Base-by-base conservation (phyloP, 64 coral and sea anemone species). In the Stichodactyla helianthus region DNA sequence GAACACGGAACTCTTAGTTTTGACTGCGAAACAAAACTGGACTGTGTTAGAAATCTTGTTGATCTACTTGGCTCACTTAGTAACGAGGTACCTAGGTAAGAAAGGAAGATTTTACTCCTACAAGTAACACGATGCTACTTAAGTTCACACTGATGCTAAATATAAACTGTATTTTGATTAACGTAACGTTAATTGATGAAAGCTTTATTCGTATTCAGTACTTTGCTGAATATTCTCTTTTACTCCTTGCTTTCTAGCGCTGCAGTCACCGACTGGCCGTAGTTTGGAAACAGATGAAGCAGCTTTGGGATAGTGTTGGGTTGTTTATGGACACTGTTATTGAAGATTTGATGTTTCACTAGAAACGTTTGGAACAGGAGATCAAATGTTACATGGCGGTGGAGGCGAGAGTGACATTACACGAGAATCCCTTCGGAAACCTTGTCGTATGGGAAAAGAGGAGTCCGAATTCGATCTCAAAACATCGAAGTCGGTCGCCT, bases 131-230 rank as follows among this genome's bases (percentile, higher is more conserved):
- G 51, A 87, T 82, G 84, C n/a, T 81, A 55, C 86, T 85, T 9
- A 68, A 53, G 76, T 59, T 86, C 70, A 80, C 53, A 59, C 84
- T 92, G 83, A 82, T 95, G 87, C 93, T 95, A 95, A 92, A 95
- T 95, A 95, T 95, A 95, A 93, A 90, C 94, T 88, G 84, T 89
- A 89, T 93, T 97, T 97, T 93, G 94, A 93, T 93, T 86, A 97
- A 93, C 91, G 80, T 90, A 93, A 97, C 91, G 94, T 97, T 84
- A 97, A 93, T 87, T 88, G 94, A 93, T 97, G 94, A 93, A 97
- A 97, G 94, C 91, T 93, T 93, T 89, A 97, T 93, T 97, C 91
- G 88, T 93, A 84, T 93, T 88, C 68, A 71, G 74, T 90, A 61
- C 35, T 88, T 84, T 86, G 62, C 59, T 67, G 59, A 62, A 65